Evolutionary conservation across 2,113 vertebrate species (phyloP).

Genomic region (Lophura nycthemera): DNA sequence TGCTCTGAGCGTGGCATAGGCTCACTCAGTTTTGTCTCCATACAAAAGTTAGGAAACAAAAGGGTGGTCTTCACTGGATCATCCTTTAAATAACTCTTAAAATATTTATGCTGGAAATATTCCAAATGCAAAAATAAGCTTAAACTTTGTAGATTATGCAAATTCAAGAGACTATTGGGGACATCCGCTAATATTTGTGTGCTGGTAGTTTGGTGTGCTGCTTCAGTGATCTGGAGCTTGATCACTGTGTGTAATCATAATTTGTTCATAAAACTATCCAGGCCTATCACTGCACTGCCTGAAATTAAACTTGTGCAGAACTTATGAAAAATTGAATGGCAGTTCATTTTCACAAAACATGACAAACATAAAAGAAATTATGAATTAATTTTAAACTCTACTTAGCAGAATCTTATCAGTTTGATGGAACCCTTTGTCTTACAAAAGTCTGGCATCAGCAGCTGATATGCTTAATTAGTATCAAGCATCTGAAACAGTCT

Average conservation of each 20-base stretch:
- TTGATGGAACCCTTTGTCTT: conserved; percentile 81
- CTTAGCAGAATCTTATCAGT: conserved; percentile 82
- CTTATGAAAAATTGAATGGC: conserved; percentile 84
- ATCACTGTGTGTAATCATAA: conserved; percentile 76
- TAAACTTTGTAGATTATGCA: conserved; percentile 46
- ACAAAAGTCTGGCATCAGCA: conserved; percentile 74
- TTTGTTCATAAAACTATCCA: conserved; percentile 75
- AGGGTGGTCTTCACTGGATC: background rate
- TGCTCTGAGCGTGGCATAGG: background rate
- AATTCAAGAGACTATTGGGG: conserved; percentile 50
- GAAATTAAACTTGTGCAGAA: conserved; percentile 77
- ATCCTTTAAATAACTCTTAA: background rate
- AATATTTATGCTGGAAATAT: conserved; percentile 20
- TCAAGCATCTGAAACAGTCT: conserved; percentile 71
- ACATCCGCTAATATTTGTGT: conserved; percentile 60
- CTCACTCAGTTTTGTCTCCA: background rate
- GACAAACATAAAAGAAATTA: conserved; percentile 83
- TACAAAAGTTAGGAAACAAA: background rate
- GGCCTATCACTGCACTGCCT: conserved; percentile 77
- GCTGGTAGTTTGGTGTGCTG: conserved; percentile 59
- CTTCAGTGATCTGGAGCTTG: conserved; percentile 73
- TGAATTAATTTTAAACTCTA: conserved; percentile 83
- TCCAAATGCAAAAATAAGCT: background rate
- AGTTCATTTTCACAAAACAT: conserved; percentile 84
- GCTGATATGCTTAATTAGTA: conserved; percentile 82